A percentile compares a stretch with the other conserved stretches of the same genome.
These are phyloP conservation scores for Montipora sp. DNA, from an alignment of 64 coral and sea anemone species.

Conservation along the genomic window DNA sequence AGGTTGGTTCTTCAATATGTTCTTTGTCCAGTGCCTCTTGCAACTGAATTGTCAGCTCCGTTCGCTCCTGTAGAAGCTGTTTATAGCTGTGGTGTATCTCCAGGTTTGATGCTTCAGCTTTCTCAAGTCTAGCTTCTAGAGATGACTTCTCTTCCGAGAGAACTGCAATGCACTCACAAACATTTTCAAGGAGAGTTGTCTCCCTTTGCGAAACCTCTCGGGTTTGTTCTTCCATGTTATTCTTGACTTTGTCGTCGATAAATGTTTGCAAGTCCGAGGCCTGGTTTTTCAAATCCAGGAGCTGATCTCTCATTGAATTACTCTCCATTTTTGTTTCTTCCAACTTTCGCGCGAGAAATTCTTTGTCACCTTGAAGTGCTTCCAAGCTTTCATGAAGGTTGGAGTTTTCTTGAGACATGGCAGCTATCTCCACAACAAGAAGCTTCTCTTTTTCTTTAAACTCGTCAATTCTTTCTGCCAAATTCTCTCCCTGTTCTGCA, in stretches of 20 bases:
- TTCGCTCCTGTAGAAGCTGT: constrained; percentile 23
- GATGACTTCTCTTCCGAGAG: constrained; percentile 2
- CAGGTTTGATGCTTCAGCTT: constrained; percentile 29
- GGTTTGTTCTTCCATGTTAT: not conserved
- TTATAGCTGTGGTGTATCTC: constrained; percentile 16
- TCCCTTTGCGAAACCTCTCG: not conserved
- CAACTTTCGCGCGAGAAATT: not conserved
- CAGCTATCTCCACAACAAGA: not conserved
- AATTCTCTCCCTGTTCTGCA: constrained; percentile 7
- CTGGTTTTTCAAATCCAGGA: constrained; percentile 10
- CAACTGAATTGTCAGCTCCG: constrained; percentile 37
- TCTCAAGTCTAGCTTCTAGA: not conserved
- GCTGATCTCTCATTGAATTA: constrained; percentile 12
- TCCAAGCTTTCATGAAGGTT: constrained; percentile 6
- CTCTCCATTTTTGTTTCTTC: constrained; percentile 42
- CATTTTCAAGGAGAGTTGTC: not conserved
- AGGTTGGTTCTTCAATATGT: not conserved
- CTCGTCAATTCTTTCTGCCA: not conserved
- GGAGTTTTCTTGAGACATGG: not conserved
- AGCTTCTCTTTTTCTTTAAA: not conserved
- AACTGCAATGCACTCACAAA: constrained; percentile 16
- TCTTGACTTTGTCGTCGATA: not conserved
- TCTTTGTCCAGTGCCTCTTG: constrained; percentile 28
- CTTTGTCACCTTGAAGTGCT: constrained; percentile 21
- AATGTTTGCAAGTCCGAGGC: constrained; percentile 3